Base-by-base conservation (phyloP, 2,888 invertebrate species). In the Drosophila heteroneura region DNA sequence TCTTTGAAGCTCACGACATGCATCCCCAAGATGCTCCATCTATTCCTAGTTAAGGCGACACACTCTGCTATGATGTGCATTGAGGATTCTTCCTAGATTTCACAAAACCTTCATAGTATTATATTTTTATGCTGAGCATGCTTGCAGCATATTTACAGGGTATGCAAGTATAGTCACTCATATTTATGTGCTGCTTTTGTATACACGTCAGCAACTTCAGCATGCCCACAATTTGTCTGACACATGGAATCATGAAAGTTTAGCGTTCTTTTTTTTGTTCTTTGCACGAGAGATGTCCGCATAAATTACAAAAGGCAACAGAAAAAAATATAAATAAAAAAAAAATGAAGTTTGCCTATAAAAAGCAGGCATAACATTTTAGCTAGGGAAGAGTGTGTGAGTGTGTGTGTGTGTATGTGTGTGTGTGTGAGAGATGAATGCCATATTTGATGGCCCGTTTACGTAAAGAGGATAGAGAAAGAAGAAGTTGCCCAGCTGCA, bases 301-400 rank as follows among this genome's bases (percentile, higher is more conserved):
- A 86, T 89, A 86, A 89, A 89, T 89, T 89, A 84, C 83, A 87
- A 77, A 70, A 72, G 69, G 70, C 54, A 75, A 41, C 41, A 14
- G 26, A 41, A 68, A 63, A 51, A 51, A 51, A 47, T 14, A 49
- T 49, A 56, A 49, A 44, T 54, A 39, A 37, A 44, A 56, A 57
- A 64, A 61, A 82, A 71, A 74, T 73, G 61, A 73, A 74, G 77
- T 83, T 83, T 74, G 74, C 84, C 81, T 76, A 85, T 71, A 65
- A 69, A 60, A 51, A 53, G 60, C 57, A 49, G 44, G 56, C 52
- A 70, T 52, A 56, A 58, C 28, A 47, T 57, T 59, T 35, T 61
- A 49, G 61, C 37, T 32, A 44, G 3, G 16, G 16, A 39, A 33
- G 56, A n/a, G 41, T 22, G 26, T 26, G 28, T 33, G 22, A 33